Base-by-base conservation (phyloP, 2,888 invertebrate species). In the Ditylenchus weischeri region DNA sequence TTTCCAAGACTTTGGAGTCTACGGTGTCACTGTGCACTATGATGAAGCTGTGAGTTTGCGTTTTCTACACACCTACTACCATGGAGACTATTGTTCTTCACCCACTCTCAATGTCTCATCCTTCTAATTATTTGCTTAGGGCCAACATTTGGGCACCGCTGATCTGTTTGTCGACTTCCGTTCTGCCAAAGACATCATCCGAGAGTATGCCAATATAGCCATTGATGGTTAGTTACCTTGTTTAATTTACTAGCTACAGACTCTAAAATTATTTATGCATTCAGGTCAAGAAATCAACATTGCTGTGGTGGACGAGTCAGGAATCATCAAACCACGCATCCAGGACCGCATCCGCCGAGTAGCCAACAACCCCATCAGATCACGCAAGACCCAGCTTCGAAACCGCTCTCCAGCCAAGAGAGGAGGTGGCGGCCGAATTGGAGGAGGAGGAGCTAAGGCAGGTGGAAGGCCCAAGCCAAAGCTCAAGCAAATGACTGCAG, bases 341-440 rank as follows among this genome's bases (percentile, higher is more conserved):
- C 67, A 54, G 21, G 69, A 68, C 54, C 69, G 83, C 78, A 36
- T 83, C 78, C 69, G 80, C 76, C 61, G 79, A 77, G 69, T 69
- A 78, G 60, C 76, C 76, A 71, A 75, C 76, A 57, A 71, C 78
- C 64, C 48, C 57, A 62, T 36, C 54, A 47, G 57, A 51, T 0
- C 49, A 29, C 51, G 29, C 65, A 49, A 23, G 13, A 21, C 63
- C 51, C 35, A 35, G 43, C 23, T 10, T 19, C 57, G 23, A 48
- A 36, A 51, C 51, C 29, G 23, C 36, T 29, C 62, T 19, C 59
- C 60, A 23, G 54, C 29, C 11, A 57, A 49, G 23, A 43, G 64
- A 36, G 58, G 66, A n/a, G 66, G 57, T 29, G 67, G 47, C 13
- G 58, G 49, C n/a, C 21, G 50, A 36, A 38, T 36, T n/a, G 58